Base-by-base conservation (phyloP, 2,113 vertebrate species). In the Chaenocephalus aceratus region DNA sequence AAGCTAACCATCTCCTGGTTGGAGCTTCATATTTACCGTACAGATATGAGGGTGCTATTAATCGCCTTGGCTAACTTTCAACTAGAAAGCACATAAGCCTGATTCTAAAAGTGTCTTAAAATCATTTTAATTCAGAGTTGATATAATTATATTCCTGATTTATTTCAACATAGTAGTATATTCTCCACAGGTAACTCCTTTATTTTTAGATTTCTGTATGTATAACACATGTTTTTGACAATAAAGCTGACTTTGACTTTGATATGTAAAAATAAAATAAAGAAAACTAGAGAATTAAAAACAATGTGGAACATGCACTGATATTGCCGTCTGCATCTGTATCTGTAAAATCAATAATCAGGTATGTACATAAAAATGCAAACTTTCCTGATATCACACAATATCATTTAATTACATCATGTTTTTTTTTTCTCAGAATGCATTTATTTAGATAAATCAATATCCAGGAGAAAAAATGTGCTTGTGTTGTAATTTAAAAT, bases 401-500 rank as follows among this genome's bases (percentile, higher is more conserved):
- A 14, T 72, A 77, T 54, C 6, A 61, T 70, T 75, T 18, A 54
- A 68, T 45, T 74, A 44, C 15, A 15, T 77, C 44, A 65, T 41
- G 51, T 79, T 13, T 12, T 52, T 49, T 49, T 63, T 66, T 67
- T 60, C 30, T 12, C 6, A 23, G 44, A 80, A 77, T 69, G 46
- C 53, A 73, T 89, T 74, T 15, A 86, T 84, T 85, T 78, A 60
- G 68, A 83, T 75, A 51, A 78, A 85, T 92, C 79, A 66, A 83
- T 87, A 72, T 66, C 54, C 26, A 34, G 57, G 63, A 80, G 71
- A 60, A 73, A 41, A 89, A 82, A 84, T 71, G 62, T 68, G 69
- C 66, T 26, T 1, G 68, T 60, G 49, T 12, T 90, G 79, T 88
- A 87, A 91, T 89, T 87, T 85, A 87, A 89, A 85, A 88, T 63